Evolutionary conservation across 2,888 invertebrate genomes (phyloP).

Genomic region (Conomelus anceps): DNA sequence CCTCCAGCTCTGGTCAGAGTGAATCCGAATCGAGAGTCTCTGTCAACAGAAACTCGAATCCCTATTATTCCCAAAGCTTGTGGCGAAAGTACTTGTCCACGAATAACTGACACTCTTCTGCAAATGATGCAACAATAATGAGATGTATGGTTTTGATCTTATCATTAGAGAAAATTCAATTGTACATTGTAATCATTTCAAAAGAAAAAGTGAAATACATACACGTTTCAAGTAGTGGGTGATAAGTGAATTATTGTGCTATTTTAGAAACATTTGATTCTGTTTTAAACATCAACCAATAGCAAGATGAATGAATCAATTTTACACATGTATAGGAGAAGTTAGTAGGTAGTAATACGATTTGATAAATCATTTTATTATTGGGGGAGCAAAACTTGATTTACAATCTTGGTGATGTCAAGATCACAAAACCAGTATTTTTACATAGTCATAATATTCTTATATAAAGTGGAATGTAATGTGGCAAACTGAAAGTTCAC

Average conservation of each 20-base stretch:
- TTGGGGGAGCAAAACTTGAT: no score
- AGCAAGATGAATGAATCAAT: neutral
- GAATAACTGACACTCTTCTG: constrained; percentile 98
- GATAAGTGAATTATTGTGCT: neutral
- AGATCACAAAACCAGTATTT: no score
- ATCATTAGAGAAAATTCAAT: neutral
- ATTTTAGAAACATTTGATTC: neutral
- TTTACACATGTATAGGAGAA: neutral
- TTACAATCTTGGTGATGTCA: neutral
- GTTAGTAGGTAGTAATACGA: no score
- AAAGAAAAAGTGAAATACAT: no score
- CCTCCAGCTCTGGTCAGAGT: constrained; percentile 88
- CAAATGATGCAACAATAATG: neutral
- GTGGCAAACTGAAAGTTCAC: neutral
- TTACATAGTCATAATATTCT: neutral
- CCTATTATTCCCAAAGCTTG: constrained; percentile 95
- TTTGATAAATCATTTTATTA: no score
- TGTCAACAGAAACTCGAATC: constrained; percentile 91
- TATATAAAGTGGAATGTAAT: neutral
- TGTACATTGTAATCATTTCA: neutral
- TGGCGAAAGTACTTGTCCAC: constrained; percentile 91
- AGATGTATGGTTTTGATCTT: neutral
- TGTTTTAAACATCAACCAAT: neutral
- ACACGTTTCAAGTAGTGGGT: neutral
- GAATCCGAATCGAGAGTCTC: constrained; percentile 91